Evolutionary conservation across 2,113 vertebrate genomes (phyloP), one percentile per base, ranked within the genome.

Genomic region (Scomber scombrus): DNA sequence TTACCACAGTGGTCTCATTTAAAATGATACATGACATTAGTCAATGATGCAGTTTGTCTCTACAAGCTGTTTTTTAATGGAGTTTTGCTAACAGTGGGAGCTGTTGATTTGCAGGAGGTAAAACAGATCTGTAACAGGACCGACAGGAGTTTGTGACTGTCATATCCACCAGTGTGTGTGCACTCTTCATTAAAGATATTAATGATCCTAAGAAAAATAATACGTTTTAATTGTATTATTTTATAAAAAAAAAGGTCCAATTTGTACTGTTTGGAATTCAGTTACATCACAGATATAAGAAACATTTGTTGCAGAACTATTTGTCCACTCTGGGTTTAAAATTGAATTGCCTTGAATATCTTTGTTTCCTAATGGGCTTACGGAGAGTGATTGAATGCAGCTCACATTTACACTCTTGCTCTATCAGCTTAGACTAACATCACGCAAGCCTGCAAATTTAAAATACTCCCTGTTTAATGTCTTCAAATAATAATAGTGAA

Each of bases 51-150:
- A 55, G 68, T 85, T 81, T 89, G 51, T 82, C 52, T 82, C 65
- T n/a, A 69, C 68, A 73, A 78, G 80, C 72, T 75, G 72, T 82
- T 87, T 83, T 26, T 89, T 76, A 75, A 83, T 65, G 69, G 61
- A 60, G 31, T 72, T 80, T 70, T 71, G 64, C 69, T 75, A 84
- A 88, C 81, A 86, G 78, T 78, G 62, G 90, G 85, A 73, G 85
- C 45, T 67, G 67, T 15, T 68, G 73, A 75, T 75, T 80, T 82
- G 81, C 75, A 67, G 72, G 85, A 82, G 83, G 87, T 78, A 73
- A 88, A 85, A 68, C 72, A 78, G 69, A 80, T 84, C 29, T 75
- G 34, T 50, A 85, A 71, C 56, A 60, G 75, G 56, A 71, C 49
- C 7, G 2, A 62, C 57, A 58, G 50, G 29, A 78, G 14, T 14